A percentile compares a stretch with the other conserved stretches of the same genome.
Conservation (phyloP, 1,140 invertebrate species). For the Leptonema lineaticorne region DNA sequence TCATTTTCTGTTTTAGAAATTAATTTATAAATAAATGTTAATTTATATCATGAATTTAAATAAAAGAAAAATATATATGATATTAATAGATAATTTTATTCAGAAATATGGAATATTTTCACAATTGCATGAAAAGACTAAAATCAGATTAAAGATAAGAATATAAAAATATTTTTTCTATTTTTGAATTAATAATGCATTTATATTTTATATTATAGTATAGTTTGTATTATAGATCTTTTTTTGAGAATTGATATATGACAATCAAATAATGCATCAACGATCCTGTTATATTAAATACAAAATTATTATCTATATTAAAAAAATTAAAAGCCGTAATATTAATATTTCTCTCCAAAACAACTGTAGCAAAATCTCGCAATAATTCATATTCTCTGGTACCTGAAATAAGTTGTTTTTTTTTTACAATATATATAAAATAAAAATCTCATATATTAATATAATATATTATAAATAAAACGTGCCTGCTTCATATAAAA, state of each 20-base stretch:
- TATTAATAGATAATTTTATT: neutral
- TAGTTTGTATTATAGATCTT: neutral
- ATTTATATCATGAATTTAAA: too few relatives aligned
- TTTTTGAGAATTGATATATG: constrained; percentile 6
- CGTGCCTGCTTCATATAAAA: neutral
- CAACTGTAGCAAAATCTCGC: neutral
- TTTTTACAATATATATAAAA: neutral
- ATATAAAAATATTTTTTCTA: neutral
- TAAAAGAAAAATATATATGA: neutral
- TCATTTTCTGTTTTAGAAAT: too few relatives aligned
- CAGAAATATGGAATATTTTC: neutral
- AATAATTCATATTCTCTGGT: neutral
- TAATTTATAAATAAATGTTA: too few relatives aligned
- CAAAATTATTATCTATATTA: neutral
- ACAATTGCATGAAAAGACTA: neutral
- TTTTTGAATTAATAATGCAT: neutral
- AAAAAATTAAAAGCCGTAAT: constrained; percentile 1
- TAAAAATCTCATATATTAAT: neutral
- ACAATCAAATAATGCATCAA: neutral
- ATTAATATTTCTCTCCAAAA: neutral
- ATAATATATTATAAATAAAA: neutral
- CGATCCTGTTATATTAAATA: constrained; percentile 8
- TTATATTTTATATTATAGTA: neutral
- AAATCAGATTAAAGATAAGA: neutral
- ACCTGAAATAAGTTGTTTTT: neutral